Percentiles rank a stretch among this genome's conserved stretches.
phyloP scores from a whole-genome alignment of 2,113 vertebrate species.

The Varanus salvator region DNA sequence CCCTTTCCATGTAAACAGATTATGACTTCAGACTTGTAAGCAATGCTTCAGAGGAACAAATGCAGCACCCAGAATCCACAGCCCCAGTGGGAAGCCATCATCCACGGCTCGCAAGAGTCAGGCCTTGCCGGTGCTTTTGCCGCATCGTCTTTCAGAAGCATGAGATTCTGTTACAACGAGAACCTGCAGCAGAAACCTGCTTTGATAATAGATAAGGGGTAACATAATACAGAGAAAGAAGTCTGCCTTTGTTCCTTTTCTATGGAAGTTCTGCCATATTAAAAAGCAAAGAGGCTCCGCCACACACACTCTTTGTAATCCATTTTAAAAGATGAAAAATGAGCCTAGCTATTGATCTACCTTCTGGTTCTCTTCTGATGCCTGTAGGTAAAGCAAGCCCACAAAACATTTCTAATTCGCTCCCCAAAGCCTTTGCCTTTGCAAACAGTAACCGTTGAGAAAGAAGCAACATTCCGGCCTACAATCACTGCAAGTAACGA shows the following conservation, averaged over 20 bases:
- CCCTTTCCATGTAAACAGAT: conserved; percentile 30
- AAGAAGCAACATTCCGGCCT: background rate
- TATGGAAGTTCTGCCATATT: background rate
- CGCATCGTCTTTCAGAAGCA: conserved; percentile 44
- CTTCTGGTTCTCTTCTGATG: background rate
- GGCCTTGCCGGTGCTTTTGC: conserved; percentile 47
- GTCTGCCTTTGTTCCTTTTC: background rate
- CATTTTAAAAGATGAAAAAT: background rate
- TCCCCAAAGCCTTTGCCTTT: conserved; percentile 3
- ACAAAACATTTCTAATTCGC: background rate
- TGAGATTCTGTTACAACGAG: conserved; percentile 40
- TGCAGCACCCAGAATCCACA: conserved; percentile 28
- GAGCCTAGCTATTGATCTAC: background rate
- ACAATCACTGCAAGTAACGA: background rate
- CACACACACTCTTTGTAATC: background rate
- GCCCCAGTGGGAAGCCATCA: conserved; percentile 50
- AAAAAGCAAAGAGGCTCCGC: background rate
- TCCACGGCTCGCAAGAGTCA: conserved; percentile 48
- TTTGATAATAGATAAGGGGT: conserved; percentile 28
- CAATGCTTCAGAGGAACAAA: conserved; percentile 37
- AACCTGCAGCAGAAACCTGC: conserved; percentile 43
- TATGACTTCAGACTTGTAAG: conserved; percentile 45
- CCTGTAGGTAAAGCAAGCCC: background rate
- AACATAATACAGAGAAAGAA: conserved; percentile 13
- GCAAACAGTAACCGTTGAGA: background rate